phyloP scores from a whole-genome alignment of 2,113 vertebrate genomes.

The Gallinago paraguaiae region DNA sequence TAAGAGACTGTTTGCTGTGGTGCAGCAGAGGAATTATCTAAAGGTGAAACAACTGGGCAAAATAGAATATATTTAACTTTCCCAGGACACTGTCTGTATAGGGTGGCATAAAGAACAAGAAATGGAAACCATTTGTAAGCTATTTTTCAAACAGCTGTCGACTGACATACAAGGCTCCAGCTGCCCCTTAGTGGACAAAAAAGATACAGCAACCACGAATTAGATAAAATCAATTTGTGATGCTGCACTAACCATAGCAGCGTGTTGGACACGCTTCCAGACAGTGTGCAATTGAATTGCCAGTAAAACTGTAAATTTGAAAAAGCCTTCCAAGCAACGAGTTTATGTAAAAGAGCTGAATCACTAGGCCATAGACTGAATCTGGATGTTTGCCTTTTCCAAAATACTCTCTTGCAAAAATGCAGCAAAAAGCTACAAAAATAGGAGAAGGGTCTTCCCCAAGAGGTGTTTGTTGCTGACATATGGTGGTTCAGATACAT shows the following conservation, averaged over 20 bases:
- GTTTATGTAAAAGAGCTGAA: not conserved
- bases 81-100: not conserved
- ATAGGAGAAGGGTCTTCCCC: not conserved
- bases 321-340: not conserved
- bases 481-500: not conserved
- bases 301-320: not conserved
- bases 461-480: not conserved
- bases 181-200: slow-evolving; percentile 28
- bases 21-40: not conserved
- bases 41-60: not conserved
- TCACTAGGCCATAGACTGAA: not conserved
- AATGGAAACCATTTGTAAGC: not conserved
- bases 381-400: not conserved
- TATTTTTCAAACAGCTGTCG: not conserved
- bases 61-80: not conserved
- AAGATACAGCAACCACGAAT: not conserved
- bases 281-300: not conserved
- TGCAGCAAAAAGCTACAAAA: not conserved
- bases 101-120: not conserved
- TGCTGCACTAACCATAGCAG: not conserved
- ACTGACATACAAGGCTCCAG: not conserved
- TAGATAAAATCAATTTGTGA: not conserved
- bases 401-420: not conserved
- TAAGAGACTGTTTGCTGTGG: not conserved
- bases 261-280: not conserved